Base-by-base conservation (phyloP, 2,797 vertebrate genomes). In the Hippopotamyrus pictus region DNA sequence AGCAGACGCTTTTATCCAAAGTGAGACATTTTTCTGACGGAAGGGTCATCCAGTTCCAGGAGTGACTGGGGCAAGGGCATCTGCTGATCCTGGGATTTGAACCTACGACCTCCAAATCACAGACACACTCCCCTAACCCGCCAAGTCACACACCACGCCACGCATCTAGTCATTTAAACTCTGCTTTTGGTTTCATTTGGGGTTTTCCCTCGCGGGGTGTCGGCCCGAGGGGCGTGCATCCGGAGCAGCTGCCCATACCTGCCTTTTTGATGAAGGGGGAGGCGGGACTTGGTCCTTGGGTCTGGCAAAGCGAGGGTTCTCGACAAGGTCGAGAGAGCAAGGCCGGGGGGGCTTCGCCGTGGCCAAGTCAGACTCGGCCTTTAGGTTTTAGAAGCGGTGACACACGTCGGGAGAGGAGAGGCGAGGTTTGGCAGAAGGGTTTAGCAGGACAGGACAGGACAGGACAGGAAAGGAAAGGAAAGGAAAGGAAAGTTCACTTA, bases 211-310 rank as follows among this genome's bases (percentile, higher is more conserved):
- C 0, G 6, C 5, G 14, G 11, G 33, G 29, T 86, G 84, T 22
- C 3, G 2, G 14, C 19, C 14, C 17, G 6, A 22, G 48, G 1
- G 17, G 12, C 3, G 3, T 11, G 22, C 22, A 5, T 19, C 46
- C 8, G n/a, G 17, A 7, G 57, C 19, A 2, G 88, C 25, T 54
- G 59, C 84, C 91, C 96, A 92, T 99, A 99, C 98, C 98, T 99
- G 97, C 92, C 92, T 95, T 95, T 96, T 96, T 89, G 95, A 94
- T 90, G 96, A 93, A 93, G 96, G 94, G 92, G 95, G 94, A 12
- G 94, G 95, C 90, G 94, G 94, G 82, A 90, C 90, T 48, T 91
- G 94, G 91, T 97, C 96, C 94, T 94, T 91, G 89, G 92, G 91
- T 90, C 96, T 96, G 95, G 95, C 90, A 90, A 95, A 96, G 92